Evolutionary conservation across 1,140 invertebrate species (phyloP), one percentile per base, ranked within the genome.

Genomic region (Drosophila nikananu): DNA sequence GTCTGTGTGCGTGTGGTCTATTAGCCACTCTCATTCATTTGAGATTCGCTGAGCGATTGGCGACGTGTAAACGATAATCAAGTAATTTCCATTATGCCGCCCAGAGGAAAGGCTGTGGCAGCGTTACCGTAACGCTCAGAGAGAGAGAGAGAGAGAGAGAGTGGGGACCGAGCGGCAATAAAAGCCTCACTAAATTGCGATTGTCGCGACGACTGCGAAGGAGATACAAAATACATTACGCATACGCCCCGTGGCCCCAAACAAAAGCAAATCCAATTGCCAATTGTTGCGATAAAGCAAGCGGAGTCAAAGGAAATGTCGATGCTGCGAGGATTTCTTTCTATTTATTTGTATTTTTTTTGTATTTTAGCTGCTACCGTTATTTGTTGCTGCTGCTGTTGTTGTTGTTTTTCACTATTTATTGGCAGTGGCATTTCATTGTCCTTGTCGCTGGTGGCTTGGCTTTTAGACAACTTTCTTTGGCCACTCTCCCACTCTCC

Each of bases 61-160:
- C 84, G 86, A 89, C 84, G 86, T 89, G 81, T 81, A 90, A 90
- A 89, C 84, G 84, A 89, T 89, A 89, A 89, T 89, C 84, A 89
- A 89, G 84, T 90, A 89, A 89, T 89, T 89, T 90, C 84, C 84
- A 87, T 87, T 89, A 89, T 87, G 80, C 64, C 60, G 55, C 54
- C 27, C 52, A 21, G 25, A 37, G 49, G 70, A 52, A 52, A 44
- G 60, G 74, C 49, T n/a, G 55, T 60, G 23, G 55, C 51, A 57
- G 76, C 67, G 48, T 63, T 64, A 65, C 48, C 8, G 44, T 46
- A 7, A 27, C 55, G 37, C 12, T 10, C 52, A 48, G 55, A 15
- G 35, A 9, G 25, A 15, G 30, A 13, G 32, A 6, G 37, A n/a
- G 21, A 58, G 55, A 42, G 27, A 12, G 67, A 70, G 54, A 23